Conservation (phyloP, 2,113 vertebrate species). For the Cygnus buccinator region DNA sequence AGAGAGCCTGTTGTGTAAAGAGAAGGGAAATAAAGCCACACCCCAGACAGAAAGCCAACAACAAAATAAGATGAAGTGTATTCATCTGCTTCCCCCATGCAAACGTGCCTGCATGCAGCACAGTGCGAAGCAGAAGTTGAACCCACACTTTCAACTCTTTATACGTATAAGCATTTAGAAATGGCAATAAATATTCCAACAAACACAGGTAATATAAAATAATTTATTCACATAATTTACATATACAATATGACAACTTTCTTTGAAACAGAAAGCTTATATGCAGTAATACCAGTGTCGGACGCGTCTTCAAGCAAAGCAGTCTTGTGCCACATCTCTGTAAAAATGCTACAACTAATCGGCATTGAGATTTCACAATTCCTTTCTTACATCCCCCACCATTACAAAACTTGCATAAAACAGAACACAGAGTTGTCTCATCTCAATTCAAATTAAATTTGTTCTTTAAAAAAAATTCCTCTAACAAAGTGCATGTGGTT, state of each 20-base stretch:
- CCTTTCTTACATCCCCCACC: slow-evolving; percentile 31
- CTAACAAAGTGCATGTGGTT: slow-evolving; percentile 38
- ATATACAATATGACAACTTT: slow-evolving; percentile 65
- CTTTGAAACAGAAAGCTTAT: slow-evolving; percentile 72
- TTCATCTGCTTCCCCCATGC: rapidly evolving
- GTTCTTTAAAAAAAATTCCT: not conserved
- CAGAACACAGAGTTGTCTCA: not conserved
- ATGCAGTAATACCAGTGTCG: not conserved
- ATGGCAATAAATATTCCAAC: not conserved
- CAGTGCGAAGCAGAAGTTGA: no score
- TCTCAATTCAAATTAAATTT: not conserved
- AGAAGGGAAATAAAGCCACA: no score
- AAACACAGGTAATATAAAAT: slow-evolving; percentile 70
- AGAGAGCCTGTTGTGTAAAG: no score
- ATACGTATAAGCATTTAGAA: not conserved
- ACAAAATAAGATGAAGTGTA: not conserved
- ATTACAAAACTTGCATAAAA: not conserved
- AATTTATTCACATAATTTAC: slow-evolving; percentile 80
- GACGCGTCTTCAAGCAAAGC: slow-evolving; percentile 42
- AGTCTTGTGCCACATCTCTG: not conserved
- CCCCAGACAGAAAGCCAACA: no score
- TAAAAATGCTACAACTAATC: slow-evolving; percentile 5
- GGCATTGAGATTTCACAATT: not conserved
- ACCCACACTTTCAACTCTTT: no score
- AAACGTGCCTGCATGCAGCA: rapidly evolving